Evolutionary conservation across 2,888 invertebrate genomes (phyloP).

Genomic region (Hedya salicella): DNA sequence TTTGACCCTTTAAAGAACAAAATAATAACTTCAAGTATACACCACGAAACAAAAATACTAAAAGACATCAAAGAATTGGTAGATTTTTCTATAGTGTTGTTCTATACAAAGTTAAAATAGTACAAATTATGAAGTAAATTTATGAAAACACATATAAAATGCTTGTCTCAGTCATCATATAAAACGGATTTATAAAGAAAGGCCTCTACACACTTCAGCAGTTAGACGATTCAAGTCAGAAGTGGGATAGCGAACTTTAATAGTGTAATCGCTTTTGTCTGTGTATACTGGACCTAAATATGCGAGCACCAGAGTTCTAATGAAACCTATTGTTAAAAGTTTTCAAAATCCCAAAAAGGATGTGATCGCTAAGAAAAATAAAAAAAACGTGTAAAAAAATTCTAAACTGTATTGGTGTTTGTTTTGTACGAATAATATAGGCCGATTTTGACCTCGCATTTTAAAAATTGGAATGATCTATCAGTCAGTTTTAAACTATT

Average conservation of each 20-base stretch:
- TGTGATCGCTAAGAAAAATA: conserved; percentile 13
- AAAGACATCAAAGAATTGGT: too few species aligned
- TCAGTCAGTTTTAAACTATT: conserved; percentile 46
- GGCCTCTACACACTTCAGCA: not conserved
- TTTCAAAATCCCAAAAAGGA: conserved; percentile 35
- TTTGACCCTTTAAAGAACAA: not conserved
- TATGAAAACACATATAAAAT: conserved; percentile 34
- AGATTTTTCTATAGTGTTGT: too few species aligned
- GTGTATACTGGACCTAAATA: not conserved
- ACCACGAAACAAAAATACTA: too few species aligned
- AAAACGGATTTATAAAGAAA: conserved; percentile 25
- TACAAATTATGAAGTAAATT: not conserved
- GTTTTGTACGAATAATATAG: conserved; percentile 39
- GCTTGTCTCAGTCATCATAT: conserved; percentile 41
- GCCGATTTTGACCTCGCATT: conserved; percentile 43
- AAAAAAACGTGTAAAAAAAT: conserved; percentile 37
- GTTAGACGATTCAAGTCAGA: not conserved
- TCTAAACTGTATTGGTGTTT: conserved; percentile 36
- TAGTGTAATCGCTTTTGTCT: not conserved
- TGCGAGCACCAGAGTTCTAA: conserved; percentile 26
- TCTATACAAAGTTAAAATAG: too few species aligned
- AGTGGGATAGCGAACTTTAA: not conserved
- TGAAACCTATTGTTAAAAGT: conserved; percentile 18
- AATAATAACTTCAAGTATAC: too few species aligned
- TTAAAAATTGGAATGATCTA: conserved; percentile 46